Evolutionary conservation across 1,140 invertebrate genomes (phyloP), one percentile per base, ranked within the genome.

Genomic region (Drosophila pandora): DNA sequence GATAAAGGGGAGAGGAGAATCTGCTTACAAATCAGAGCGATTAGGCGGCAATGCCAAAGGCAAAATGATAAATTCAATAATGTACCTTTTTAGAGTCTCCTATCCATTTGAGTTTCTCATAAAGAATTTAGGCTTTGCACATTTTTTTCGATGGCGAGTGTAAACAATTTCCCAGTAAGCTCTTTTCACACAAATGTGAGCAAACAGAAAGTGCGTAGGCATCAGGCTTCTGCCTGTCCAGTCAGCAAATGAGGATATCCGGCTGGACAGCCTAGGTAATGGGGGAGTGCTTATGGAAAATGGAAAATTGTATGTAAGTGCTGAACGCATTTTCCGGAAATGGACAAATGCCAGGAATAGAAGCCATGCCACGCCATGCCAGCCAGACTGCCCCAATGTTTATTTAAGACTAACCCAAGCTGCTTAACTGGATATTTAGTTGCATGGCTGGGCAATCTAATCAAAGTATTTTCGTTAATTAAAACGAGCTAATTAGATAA

Each of bases 181-280:
- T 43, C 47, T 57, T 63, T 67, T 63, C 58, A 67, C 59, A 63
- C 47, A 64, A 63, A 64, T 52, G 25, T 43, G 63, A 52, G 63
- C 59, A 63, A 67, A 67, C 63, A 64, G 49, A 61, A 54, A 49
- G 50, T 49, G 56, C 32, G 52, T 47, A 39, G 47, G 25, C 43
- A 58, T 58, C 22, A 32, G 17, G 17, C 5, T 13, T 2, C 9
- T 43, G 23, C 21, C 34, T 17, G 43, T 49, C 48, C 65, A 71
- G 55, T 53, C 67, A 67, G 59, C 59, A 73, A 73, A 73, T 73
- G 45, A 73, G 70, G 67, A 73, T 55, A 55, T 73, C 70, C 70
- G 61, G 41, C 23, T 47, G 30, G 55, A 72, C 43, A 47, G 21
- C 7, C 17, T 22, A 21, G 63, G 34, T 59, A 59, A 49, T 34